Evolutionary conservation across 2,113 vertebrate genomes (phyloP).

Genomic region (Propithecus coquereli): DNA sequence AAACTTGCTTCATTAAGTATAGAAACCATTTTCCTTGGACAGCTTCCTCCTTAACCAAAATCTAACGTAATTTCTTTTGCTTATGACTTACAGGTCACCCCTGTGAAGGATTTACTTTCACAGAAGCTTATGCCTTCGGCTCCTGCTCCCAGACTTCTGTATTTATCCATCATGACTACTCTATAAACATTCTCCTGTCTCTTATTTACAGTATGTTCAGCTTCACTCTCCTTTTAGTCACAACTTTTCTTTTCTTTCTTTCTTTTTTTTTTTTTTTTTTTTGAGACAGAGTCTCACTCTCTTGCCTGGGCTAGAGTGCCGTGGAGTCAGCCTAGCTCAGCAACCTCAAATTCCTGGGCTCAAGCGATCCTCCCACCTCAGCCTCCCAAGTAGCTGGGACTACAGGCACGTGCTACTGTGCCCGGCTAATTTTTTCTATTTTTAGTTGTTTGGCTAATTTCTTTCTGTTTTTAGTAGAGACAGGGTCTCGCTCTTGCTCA

Average conservation of each 20-base stretch:
- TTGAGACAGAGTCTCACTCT: too few species aligned
- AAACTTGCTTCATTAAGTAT: background rate
- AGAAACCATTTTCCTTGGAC: background rate
- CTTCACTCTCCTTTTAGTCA: background rate
- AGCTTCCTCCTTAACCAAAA: background rate
- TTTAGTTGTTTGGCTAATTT: too few species aligned
- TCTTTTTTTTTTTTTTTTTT: too few species aligned
- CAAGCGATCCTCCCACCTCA: too few species aligned
- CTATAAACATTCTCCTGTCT: background rate
- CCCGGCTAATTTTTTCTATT: too few species aligned
- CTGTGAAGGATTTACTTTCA: background rate
- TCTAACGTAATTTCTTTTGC: background rate
- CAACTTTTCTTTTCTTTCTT: background rate
- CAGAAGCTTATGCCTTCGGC: background rate
- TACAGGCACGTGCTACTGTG: too few species aligned
- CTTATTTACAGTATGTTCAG: background rate
- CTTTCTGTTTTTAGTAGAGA: too few species aligned
- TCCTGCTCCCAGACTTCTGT: background rate
- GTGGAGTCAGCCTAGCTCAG: too few species aligned
- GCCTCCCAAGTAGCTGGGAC: too few species aligned
- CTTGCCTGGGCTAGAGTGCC: too few species aligned
- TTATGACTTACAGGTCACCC: background rate
- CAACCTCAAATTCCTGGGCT: too few species aligned
- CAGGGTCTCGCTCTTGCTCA: too few species aligned
- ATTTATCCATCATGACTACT: background rate